Percentiles rank a stretch among this genome's conserved stretches.
Evolutionary conservation across 1,140 invertebrate genomes (phyloP).

Genomic region (Lasaia peninsularis): DNA sequence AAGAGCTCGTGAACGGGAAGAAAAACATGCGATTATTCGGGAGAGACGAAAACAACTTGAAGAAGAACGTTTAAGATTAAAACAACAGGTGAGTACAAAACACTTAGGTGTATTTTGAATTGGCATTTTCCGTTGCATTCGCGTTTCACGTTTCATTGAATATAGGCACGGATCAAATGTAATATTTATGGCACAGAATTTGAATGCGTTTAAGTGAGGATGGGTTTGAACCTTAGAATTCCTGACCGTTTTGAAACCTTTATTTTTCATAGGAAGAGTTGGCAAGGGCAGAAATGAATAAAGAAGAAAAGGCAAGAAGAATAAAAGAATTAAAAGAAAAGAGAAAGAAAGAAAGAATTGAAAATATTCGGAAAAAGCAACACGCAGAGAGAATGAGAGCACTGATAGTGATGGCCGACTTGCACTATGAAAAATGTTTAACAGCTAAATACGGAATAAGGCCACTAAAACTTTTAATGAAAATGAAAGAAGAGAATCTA

Average conservation of each 20-base stretch:
- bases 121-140: too few relatives aligned
- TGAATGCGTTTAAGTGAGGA: too few relatives aligned
- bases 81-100: slow-evolving; percentile 63
- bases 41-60: slow-evolving; percentile 80
- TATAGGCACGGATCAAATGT: too few relatives aligned
- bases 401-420: slow-evolving; percentile 75
- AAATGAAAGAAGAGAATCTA: slow-evolving; percentile 72
- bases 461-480: slow-evolving; percentile 70
- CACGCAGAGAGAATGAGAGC: slow-evolving; percentile 72
- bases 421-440: slow-evolving; percentile 78
- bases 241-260: not conserved
- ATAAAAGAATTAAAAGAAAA: slow-evolving; percentile 79
- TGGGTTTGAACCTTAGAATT: too few relatives aligned
- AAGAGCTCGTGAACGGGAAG: slow-evolving; percentile 78
- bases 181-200: too few relatives aligned
- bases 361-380: slow-evolving; percentile 78
- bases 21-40: slow-evolving; percentile 79
- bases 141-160: too few relatives aligned
- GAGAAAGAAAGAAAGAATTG: slow-evolving; percentile 78
- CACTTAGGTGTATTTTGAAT: slow-evolving; percentile 7
- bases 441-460: slow-evolving; percentile 72
- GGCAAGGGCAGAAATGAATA: slow-evolving; percentile 75
- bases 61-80: slow-evolving; percentile 77
- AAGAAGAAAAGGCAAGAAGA: slow-evolving; percentile 79
- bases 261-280: slow-evolving; percentile 53